Base-by-base conservation (phyloP, 2,797 vertebrate species). In the Parauchenoglanis punctatus region DNA sequence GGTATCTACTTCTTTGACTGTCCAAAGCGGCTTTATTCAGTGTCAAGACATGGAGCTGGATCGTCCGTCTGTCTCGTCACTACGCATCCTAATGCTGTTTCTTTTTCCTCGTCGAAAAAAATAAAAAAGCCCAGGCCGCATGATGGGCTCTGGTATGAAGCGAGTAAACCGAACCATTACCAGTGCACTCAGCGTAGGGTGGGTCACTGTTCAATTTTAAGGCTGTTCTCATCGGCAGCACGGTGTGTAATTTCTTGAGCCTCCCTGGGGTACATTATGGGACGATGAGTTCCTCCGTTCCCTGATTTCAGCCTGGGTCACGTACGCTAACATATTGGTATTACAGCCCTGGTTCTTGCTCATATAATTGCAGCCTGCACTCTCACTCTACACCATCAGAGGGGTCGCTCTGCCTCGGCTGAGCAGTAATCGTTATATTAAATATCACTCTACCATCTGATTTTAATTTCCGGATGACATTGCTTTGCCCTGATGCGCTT, bases 381-480 rank as follows among this genome's bases (percentile, higher is more conserved):
- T n/a, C 40, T 84, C 20, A 83, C 56, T 86, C 75, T 18, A 75
- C 68, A 84, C 75, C 73, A 80, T 88, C 85, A 89, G 85, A 88
- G 35, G 11, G 84, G 82, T 89, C 85, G 68, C 59, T 35, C 83
- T 87, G 77, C n/a, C 85, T 70, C 61, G 28, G 35, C 84, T 81
- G 86, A 88, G 86, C 20, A 13, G 63, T 89, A 87, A 89, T 91
- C 84, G 67, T 91, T 88, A 68, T 81, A 77, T 91, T 88, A 85
- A 78, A 89, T 87, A 80, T 77, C 49, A 83, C 88, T 89, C 82
- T 44, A 73, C 40, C 28, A 17, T 73, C 77, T 44, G 63, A 59
- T 78, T 91, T 88, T 88, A 56, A 89, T 87, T 84, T 87, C 76
- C 76, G 4, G 44, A 6, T 40, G 35, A 68, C 78, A 68, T 52